Base-by-base conservation (phyloP, 1,140 invertebrate genomes). In the Homalodisca vitripennis region DNA sequence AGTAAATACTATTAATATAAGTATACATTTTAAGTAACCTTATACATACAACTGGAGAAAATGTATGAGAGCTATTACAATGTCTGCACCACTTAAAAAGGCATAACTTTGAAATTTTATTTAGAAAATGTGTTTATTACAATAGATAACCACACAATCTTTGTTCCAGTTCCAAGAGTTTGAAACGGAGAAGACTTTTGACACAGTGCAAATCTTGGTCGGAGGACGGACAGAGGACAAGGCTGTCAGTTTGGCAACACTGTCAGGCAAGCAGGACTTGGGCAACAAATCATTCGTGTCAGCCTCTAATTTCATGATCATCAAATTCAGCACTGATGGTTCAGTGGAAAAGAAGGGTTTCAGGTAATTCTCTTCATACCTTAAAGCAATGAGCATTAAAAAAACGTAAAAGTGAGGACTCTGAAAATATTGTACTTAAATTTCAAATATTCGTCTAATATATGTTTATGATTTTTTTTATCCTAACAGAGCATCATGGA, bases 271-370 rank as follows among this genome's bases (percentile, higher is more conserved):
- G 80, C 87, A 92, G 79, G 90, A 94, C 77, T 78, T 94, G 63
- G 88, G 90, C 48, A 91, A 86, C 69, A 90, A 91, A 77, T 86
- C 92, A 2, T 97, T 92, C 79, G 92, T 95, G 2, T 97, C 95
- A 0, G 95, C 94, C 20, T 96, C 94, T 17, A 98, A 98, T 79
- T 97, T 98, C 74, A 98, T 99, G 94, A 96, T 98, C 68, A 89
- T 99, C 70, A 97, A 97, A 80, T 98, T 98, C 82, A 92, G 92
- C 73, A 92, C 94, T 0, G 97, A 98, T 78, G 90, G 90, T 13
- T 92, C 93, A 1, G 94, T 97, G 27, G 95, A 98, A 82, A 90
- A 91, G 72, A 93, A 95, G 83, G 95, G 95, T 65, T 98, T 98
- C 80, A 77, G 86, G 85, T 87, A 80, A 76, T 70, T 32, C 60